phyloP scores from a whole-genome alignment of 2,888 invertebrate species.

The Habroteleia sp. region DNA sequence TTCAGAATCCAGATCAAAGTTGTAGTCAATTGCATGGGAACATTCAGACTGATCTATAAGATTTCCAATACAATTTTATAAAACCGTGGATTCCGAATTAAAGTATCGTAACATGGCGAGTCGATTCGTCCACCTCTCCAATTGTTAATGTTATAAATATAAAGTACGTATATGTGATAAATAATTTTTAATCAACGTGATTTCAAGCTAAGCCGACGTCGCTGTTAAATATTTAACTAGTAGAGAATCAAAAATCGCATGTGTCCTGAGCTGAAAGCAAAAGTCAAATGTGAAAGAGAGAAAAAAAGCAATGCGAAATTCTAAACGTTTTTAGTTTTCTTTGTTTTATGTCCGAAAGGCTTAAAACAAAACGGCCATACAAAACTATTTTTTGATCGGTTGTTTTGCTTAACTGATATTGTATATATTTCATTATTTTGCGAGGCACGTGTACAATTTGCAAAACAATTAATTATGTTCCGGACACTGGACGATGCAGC shows the following conservation, averaged over 20 bases:
- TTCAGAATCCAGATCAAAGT: constrained; percentile 10
- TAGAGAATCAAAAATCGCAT: constrained; percentile 66
- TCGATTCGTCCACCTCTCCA: constrained; percentile 64
- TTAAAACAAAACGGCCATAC: too few relatives aligned
- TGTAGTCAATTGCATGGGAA: constrained; percentile 13
- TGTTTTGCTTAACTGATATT: not conserved
- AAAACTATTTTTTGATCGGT: constrained; percentile 7
- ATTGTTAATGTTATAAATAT: constrained; percentile 72
- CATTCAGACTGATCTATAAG: constrained; percentile 21
- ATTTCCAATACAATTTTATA: constrained; percentile 16
- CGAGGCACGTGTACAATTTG: constrained; percentile 1
- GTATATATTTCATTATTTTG: constrained; percentile 8
- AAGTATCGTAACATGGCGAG: not conserved
- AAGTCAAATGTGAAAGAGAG: not conserved
- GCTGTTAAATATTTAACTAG: constrained; percentile 69
- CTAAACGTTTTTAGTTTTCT: not conserved
- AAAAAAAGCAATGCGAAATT: not conserved
- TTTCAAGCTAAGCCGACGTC: constrained; percentile 70
- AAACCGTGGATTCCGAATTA: constrained; percentile 17
- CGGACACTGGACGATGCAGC: not conserved
- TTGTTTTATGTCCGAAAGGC: too few relatives aligned
- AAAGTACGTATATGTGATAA: constrained; percentile 75
- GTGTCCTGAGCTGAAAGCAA: constrained; percentile 65
- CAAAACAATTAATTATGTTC: constrained; percentile 3
- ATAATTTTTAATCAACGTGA: constrained; percentile 74